Evolutionary conservation across 2,888 invertebrate species (phyloP), one percentile per base, ranked within the genome.

Genomic region (Euphydryas editha): DNA sequence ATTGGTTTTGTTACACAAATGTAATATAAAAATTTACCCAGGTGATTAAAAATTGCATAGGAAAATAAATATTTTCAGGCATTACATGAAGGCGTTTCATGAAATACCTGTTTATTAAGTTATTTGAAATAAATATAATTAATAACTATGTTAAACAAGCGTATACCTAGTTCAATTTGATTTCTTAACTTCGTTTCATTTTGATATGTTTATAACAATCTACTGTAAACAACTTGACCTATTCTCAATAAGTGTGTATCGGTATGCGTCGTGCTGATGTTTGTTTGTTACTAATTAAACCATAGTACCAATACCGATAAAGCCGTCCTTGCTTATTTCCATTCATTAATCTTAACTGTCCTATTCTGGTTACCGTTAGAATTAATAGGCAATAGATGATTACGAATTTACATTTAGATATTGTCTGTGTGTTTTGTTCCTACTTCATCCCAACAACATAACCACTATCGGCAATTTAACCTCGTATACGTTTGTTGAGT

Each of bases 311-410:
- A n/a, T 54, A n/a, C 54, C 30, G 59, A 47, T 46, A 59, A 59
- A 36, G 18, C 24, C 62, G 71, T 67, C 67, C 71, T 67, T 64
- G 67, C 42, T 56, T 15, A 57, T 47, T 59, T 71, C 65, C 61
- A 63, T 67, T 70, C 59, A 70, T 70, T 66, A 70, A 63, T 70
- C 61, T 63, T 44, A 51, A 66, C 62, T 68, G 61, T 57, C 54
- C 60, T 55, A 51, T 51, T 51, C 47, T 42, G 42, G 46, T 36
- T 17, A 47, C 39, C 18, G 15, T 20, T 57, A 58, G 24, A 44
- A 11, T 24, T 47, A 46, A 44, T 59, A 46, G 24, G 4, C 7
- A 60, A 47, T 39, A 49, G n/a, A 51, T 13, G 49, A 36, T 36
- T 54, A 54, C 17, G 47, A 47, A 20, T 44, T 17, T 44, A 17